Evolutionary conservation across 2,113 vertebrate species (phyloP).

Genomic region (Solea senegalensis): DNA sequence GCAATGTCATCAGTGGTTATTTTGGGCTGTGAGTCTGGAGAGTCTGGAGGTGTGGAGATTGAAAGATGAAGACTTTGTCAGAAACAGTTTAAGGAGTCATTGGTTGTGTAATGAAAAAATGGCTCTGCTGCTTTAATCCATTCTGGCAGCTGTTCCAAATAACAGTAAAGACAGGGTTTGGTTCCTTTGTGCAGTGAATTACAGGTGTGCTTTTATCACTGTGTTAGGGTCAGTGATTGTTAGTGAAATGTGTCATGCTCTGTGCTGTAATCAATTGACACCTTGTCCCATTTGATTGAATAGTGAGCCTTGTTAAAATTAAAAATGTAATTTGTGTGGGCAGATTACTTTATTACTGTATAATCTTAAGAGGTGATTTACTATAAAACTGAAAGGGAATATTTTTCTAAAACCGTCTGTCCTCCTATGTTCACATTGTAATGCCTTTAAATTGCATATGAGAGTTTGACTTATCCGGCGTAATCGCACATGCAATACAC

Average conservation of each 20-base stretch:
- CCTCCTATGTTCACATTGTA: no score
- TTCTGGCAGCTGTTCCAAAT: not conserved
- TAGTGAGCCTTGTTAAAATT: not conserved
- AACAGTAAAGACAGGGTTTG: not conserved
- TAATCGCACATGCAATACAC: no score
- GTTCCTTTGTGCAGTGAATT: not conserved
- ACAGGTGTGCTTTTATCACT: not conserved
- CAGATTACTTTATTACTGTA: no score
- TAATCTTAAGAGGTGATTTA: no score
- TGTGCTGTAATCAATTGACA: not conserved
- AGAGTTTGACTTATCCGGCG: no score
- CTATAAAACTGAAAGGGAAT: no score
- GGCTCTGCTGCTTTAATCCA: not conserved
- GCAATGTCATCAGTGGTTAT: not conserved
- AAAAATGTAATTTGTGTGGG: not conserved
- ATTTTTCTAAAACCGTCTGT: no score
- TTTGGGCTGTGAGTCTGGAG: not conserved
- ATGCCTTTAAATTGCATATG: no score
- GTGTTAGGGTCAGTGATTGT: not conserved
- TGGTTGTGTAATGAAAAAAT: not conserved
- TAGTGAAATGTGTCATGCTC: not conserved
- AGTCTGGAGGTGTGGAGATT: not conserved
- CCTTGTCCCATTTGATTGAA: not conserved
- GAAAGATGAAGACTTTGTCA: not conserved
- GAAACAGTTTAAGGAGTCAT: not conserved